These are phyloP conservation scores for Phymanthus crucifer DNA, from an alignment of 92 coral and sea anemone genomes.

Conservation along the genomic window DNA sequence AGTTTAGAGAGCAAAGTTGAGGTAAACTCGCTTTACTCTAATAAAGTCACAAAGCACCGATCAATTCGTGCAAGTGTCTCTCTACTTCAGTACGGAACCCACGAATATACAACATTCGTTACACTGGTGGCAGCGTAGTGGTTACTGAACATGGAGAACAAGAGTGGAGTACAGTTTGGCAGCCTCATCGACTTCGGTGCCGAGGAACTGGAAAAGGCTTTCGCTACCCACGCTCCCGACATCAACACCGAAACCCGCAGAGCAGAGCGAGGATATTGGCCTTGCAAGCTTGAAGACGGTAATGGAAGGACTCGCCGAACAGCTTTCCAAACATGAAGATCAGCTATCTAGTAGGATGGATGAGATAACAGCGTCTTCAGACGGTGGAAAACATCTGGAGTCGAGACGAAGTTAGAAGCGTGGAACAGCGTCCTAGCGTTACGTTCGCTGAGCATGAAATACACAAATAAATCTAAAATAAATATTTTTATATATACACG, in stretches of 20 bases:
- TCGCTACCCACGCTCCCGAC: neutral
- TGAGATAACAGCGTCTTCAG: neutral
- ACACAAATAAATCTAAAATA: too few species aligned
- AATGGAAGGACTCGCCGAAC: neutral
- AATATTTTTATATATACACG: too few species aligned
- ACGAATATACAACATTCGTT: neutral
- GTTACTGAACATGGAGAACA: neutral
- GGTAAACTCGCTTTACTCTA: neutral
- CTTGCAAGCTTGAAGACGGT: neutral
- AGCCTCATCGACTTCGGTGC: slow-evolving; percentile 2
- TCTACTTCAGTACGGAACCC: neutral
- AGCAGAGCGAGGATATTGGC: neutral
- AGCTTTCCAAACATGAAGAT: neutral
- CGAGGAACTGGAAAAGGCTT: slow-evolving; percentile 7
- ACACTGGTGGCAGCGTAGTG: neutral
- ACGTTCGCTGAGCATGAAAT: neutral
- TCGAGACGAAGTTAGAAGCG: neutral
- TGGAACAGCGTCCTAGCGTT: neutral
- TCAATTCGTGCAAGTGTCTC: neutral
- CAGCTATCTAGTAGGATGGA: neutral
- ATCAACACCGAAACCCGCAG: slow-evolving; percentile 6
- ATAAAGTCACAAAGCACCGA: neutral
- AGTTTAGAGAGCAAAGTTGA: too few species aligned
- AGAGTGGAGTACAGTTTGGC: slow-evolving; percentile 9
- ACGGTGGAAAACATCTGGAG: neutral